Evolutionary conservation across 2,113 vertebrate species (phyloP), one percentile per base, ranked within the genome.

Genomic region (Neolamprologus kungweensis): DNA sequence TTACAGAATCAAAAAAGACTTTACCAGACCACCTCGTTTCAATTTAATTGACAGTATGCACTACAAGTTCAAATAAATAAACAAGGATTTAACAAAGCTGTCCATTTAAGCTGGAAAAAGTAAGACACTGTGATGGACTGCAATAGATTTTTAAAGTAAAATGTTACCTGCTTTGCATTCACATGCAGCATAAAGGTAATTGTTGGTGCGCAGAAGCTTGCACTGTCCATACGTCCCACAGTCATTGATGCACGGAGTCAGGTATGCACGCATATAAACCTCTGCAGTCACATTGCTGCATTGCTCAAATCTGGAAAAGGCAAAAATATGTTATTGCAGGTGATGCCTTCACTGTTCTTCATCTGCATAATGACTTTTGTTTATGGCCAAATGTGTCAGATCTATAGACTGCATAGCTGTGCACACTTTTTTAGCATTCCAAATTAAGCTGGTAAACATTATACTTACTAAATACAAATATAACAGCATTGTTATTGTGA

Each of bases 201-300:
- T 99, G 96, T 99, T 99, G 83, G 98, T 99, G 89, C 99, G 98
- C 84, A 99, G 96, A 13, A 99, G 97, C 91, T 99, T 99, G 97
- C 99, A 99, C 96, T 99, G 98, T 37, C 99, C 99, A 0, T 99
- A 99, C 3, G 97, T 97, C 65, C 99, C 98, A 1, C 99, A 99
- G 96, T 99, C 98, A 0, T 98, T 98, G 95, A 99, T 97, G 85
- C 99, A 99, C 0, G 99, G 98, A 0, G 98, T 99, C 92, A 99
- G 97, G 94, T 98, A 99, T 12, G 98, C 96, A 0, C 98, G 97
- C 93, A 99, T 96, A 78, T 98, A 98, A 83, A 99, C 97, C 95
- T 99, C 98, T 0, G 98, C 97, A 0, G 98, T 99, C 28, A 97
- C 93, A 0, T 99, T 99, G 85, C 73, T 88, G 93, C 99, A 99